These are phyloP conservation scores for Bubalus kerabau DNA, from an alignment of 2,113 vertebrate species.

Conservation along the genomic window DNA sequence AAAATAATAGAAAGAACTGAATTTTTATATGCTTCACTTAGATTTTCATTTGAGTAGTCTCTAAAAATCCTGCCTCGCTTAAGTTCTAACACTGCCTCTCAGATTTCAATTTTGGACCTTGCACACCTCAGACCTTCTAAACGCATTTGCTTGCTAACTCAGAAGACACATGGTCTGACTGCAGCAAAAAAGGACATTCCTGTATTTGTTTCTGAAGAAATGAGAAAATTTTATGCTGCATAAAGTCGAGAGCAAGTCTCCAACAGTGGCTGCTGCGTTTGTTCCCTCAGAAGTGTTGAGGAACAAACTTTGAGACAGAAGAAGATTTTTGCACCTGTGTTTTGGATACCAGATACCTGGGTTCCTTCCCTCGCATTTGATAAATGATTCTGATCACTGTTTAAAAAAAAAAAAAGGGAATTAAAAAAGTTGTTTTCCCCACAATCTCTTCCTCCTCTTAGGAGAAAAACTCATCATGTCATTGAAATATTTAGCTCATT, in stretches of 20 bases:
- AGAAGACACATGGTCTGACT: conserved; percentile 38
- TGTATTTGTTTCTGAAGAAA: conserved; percentile 41
- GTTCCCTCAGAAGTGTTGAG: conserved; percentile 51
- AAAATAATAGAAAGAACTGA: conserved; percentile 70
- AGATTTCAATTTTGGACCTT: conserved; percentile 54
- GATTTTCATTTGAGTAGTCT: conserved; percentile 60
- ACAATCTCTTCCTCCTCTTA: background rate
- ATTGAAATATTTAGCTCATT: conserved; percentile 41
- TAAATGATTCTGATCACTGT: conserved; percentile 24
- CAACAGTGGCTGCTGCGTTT: conserved; percentile 31
- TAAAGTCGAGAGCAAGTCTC: conserved; percentile 54
- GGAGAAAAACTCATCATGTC: conserved; percentile 47
- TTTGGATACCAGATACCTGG: conserved; percentile 55
- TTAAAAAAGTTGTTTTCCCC: background rate
- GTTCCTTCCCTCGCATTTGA: conserved; percentile 36
- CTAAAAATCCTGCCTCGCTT: conserved; percentile 69
- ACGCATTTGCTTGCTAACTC: conserved; percentile 50
- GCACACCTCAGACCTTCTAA: conserved; percentile 47
- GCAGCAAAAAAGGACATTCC: conserved; percentile 71
- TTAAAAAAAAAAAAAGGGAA: conserved; percentile 17
- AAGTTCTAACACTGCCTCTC: conserved; percentile 73
- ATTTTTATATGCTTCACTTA: conserved; percentile 67
- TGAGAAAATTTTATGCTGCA: conserved; percentile 42
- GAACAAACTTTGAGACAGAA: conserved; percentile 55
- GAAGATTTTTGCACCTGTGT: conserved; percentile 35